Evolutionary conservation across 1,140 invertebrate genomes (phyloP).

Genomic region (Drosophila parvula): DNA sequence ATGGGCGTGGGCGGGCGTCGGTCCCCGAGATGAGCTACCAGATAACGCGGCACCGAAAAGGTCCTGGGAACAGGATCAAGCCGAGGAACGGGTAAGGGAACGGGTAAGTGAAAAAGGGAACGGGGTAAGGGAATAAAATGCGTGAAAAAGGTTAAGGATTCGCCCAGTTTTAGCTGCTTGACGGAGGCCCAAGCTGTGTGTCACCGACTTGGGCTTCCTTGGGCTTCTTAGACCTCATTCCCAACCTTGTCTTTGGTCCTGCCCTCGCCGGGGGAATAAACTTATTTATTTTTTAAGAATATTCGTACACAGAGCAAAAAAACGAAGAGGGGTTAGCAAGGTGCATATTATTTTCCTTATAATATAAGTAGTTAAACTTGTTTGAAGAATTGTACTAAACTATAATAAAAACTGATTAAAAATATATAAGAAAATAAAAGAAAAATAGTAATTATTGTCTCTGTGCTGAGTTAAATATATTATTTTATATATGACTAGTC

Average conservation of each 20-base stretch:
- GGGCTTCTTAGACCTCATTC: neutral
- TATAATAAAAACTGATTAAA: too few species aligned
- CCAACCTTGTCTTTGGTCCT: neutral
- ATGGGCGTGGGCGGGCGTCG: neutral
- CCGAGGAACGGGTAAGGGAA: neutral
- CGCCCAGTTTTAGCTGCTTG: slow-evolving; percentile 3
- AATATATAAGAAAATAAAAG: too few species aligned
- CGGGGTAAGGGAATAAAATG: slow-evolving; percentile 12
- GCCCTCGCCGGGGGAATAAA: slow-evolving; percentile 8
- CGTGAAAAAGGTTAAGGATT: slow-evolving; percentile 33
- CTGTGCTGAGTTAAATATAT: slow-evolving; percentile 2
- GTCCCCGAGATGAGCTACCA: slow-evolving; percentile 9
- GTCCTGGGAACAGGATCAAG: slow-evolving; percentile 3
- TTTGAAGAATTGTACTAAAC: too few species aligned
- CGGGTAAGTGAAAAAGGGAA: neutral
- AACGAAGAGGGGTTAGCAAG: neutral
- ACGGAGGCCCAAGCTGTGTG: slow-evolving; percentile 1
- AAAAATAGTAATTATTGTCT: too few species aligned
- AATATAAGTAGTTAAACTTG: too few species aligned
- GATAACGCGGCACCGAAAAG: slow-evolving; percentile 15
- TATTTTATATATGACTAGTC: slow-evolving; percentile 2
- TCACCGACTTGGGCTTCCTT: neutral
- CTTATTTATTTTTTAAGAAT: slow-evolving; percentile 25
- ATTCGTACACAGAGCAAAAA: neutral
- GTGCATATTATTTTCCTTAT: too few species aligned